phyloP scores from a whole-genome alignment of 2,113 vertebrate genomes.

The Cyanocitta stelleri region DNA sequence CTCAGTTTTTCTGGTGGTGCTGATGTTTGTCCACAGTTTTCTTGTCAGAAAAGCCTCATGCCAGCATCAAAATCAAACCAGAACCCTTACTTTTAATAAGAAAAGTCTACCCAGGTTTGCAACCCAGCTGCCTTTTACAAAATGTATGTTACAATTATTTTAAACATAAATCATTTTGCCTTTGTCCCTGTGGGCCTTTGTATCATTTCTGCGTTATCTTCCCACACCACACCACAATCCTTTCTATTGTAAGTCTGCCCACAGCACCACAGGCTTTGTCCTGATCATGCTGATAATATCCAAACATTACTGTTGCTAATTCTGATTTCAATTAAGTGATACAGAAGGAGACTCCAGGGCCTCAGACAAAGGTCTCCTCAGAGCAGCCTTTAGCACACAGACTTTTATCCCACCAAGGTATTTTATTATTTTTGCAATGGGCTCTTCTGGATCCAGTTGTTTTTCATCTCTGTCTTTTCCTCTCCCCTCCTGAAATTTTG shows the following conservation, averaged over 20 bases:
- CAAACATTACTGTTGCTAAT: not conserved
- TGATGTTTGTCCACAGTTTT: not conserved
- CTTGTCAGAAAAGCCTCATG: not conserved
- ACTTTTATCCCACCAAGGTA: not conserved
- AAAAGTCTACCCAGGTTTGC: not conserved
- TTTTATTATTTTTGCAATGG: slow-evolving; percentile 6
- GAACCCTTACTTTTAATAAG: not conserved
- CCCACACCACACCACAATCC: not conserved
- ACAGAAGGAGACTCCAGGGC: not conserved
- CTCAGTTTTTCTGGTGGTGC: not conserved
- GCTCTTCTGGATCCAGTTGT: not conserved
- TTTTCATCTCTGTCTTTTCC: not conserved
- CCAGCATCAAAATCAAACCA: not conserved
- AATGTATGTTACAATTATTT: not conserved
- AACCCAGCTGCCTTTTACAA: not conserved
- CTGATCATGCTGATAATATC: not conserved
- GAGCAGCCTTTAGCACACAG: not conserved
- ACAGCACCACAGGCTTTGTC: not conserved
- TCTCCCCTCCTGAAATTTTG: not conserved
- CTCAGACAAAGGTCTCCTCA: not conserved
- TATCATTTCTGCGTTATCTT: not conserved
- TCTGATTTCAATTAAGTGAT: slow-evolving; percentile 32
- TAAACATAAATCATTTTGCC: not conserved
- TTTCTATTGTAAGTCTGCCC: not conserved
- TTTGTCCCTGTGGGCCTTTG: not conserved